Conservation (phyloP, 2,888 invertebrate species). For the Arrhopalites spinosus region DNA sequence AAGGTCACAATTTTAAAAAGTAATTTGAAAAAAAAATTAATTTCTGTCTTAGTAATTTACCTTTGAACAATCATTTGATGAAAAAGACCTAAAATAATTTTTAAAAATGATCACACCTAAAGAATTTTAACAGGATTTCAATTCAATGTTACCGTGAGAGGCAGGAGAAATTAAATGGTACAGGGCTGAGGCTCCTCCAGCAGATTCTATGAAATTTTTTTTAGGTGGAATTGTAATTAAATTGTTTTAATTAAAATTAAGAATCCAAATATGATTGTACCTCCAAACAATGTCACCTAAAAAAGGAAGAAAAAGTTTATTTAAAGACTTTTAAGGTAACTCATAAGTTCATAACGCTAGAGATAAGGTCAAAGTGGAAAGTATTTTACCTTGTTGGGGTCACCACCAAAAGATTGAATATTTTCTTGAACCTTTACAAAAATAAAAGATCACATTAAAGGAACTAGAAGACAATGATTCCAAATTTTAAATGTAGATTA, state of each 20-base stretch:
- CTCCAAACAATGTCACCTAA: too few species aligned
- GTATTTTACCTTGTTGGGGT: slow-evolving; percentile 31
- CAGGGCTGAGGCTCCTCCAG: slow-evolving; percentile 25
- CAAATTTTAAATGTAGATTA: too few species aligned
- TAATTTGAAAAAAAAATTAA: not conserved
- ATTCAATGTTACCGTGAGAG: slow-evolving; percentile 5
- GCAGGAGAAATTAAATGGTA: slow-evolving; percentile 20
- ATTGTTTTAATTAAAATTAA: too few species aligned
- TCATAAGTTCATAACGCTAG: too few species aligned
- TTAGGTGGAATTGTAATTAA: too few species aligned
- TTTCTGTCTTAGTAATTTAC: not conserved
- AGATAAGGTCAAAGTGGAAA: too few species aligned
- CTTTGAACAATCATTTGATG: too few species aligned
- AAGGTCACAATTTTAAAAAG: not conserved
- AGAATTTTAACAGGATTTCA: not conserved
- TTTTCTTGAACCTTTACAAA: slow-evolving; percentile 35
- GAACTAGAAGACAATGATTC: too few species aligned
- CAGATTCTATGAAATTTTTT: not conserved
- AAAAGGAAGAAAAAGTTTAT: too few species aligned
- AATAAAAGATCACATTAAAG: too few species aligned
- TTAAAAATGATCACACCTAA: not conserved
- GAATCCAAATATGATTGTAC: too few species aligned
- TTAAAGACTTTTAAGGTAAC: too few species aligned
- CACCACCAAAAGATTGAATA: slow-evolving; percentile 24
- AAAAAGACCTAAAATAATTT: not conserved